phyloP scores from a whole-genome alignment of 2,113 vertebrate species.

The Clarias gariepinus region DNA sequence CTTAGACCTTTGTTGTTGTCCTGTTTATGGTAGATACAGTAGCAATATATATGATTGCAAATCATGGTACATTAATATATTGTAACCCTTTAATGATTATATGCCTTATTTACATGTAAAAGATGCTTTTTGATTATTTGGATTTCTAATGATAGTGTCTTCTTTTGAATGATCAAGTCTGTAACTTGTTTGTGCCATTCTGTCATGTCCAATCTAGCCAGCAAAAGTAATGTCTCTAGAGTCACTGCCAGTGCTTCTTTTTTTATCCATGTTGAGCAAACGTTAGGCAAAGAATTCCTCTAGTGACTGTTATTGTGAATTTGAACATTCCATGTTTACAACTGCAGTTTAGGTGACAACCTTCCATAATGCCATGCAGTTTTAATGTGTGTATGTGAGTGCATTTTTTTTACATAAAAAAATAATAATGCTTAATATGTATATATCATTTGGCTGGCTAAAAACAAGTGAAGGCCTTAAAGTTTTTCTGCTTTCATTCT shows the following conservation, averaged over 20 bases:
- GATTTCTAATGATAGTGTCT: slow-evolving; percentile 30
- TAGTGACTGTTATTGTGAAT: slow-evolving; percentile 60
- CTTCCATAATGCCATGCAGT: slow-evolving; percentile 30
- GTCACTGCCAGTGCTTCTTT: slow-evolving; percentile 31
- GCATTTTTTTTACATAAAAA: not conserved
- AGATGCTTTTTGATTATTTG: slow-evolving; percentile 37
- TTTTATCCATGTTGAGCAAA: slow-evolving; percentile 23
- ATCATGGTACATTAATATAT: slow-evolving; percentile 49
- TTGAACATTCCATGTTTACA: slow-evolving; percentile 62
- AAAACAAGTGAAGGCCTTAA: slow-evolving; percentile 55
- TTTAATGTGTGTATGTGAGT: slow-evolving; percentile 25
- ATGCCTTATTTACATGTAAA: slow-evolving; percentile 53
- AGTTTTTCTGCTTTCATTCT: slow-evolving; percentile 46
- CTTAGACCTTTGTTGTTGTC: slow-evolving; percentile 6
- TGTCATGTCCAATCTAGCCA: slow-evolving; percentile 39
- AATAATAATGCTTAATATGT: slow-evolving; percentile 20
- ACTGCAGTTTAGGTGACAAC: slow-evolving; percentile 6
- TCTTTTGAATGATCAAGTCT: slow-evolving; percentile 31
- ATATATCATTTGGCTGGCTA: slow-evolving; percentile 10
- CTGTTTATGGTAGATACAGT: slow-evolving; percentile 22
- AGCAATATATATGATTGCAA: slow-evolving; percentile 40
- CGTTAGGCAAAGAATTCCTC: slow-evolving; percentile 46
- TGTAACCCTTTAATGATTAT: slow-evolving; percentile 55
- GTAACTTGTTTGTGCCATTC: slow-evolving; percentile 56
- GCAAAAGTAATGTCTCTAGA: slow-evolving; percentile 35